Evolutionary conservation across 2,113 vertebrate genomes (phyloP), one percentile per base, ranked within the genome.

Genomic region (Atrichornis clamosus): DNA sequence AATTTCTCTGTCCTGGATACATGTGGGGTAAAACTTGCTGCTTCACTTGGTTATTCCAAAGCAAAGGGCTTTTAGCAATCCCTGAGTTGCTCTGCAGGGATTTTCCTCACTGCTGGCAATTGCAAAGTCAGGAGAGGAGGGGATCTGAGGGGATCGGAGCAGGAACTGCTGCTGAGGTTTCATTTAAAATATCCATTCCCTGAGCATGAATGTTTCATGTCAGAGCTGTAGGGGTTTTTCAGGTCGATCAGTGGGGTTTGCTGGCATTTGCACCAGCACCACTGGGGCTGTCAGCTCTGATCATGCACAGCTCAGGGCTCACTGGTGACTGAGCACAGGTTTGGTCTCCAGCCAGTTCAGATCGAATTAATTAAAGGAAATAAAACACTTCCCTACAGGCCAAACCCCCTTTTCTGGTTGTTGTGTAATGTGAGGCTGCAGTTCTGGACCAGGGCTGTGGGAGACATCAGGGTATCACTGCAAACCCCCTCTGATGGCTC

Each of bases 251-350:
- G 21, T 15, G 55, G 41, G 47, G 50, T 64, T 72, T 64, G 47
- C 44, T 67, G 88, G 75, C 53, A 12, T 4, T 64, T 41, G 74
- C 47, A 44, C 33, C 14, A 13, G 24, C 93, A 75, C 74, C 53
- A 8, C 52, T 10, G 49, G 52, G 63, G 76, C 91, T 86, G 91
- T 64, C 72, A 73, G 89, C 55, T 84, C 72, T 3, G 4, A 80
- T 90, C 83, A 64, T 0, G 30, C 79, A 56, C 2, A 5, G 84
- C 93, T 67, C 39, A 0, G 67, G 87, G 52, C 84, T 77, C 0
- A 0, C 44, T 24, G 26, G 8, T 2, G 2, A n/a, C 10, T 8
- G 1, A 70, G 74, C 70, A 53, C 78, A 50, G 3, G 2, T 52
- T 56, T 64, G 62, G 53, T 44, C 33, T 84, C 74, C 65, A 58